These are phyloP conservation scores for Pandemis heparana DNA, from an alignment of 2,888 invertebrate genomes.

Conservation along the genomic window DNA sequence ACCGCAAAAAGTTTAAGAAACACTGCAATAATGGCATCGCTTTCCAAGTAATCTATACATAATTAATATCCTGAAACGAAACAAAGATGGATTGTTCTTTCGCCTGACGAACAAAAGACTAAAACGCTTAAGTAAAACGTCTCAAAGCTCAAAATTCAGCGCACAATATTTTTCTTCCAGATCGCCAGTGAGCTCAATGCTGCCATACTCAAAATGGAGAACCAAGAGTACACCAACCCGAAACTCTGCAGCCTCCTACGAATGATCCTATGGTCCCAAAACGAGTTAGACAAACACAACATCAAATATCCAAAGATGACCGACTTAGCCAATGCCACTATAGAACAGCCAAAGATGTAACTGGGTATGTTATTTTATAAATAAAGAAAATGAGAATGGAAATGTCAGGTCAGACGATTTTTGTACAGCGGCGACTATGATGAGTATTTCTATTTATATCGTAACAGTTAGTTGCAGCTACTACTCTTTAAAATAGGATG, in stretches of 20 bases:
- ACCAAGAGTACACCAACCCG: constrained; percentile 95
- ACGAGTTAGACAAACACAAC: constrained; percentile 97
- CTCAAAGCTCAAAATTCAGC: not conserved
- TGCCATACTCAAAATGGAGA: constrained; percentile 97
- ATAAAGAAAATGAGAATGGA: no score
- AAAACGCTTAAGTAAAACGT: not conserved
- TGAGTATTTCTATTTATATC: no score
- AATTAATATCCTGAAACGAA: no score
- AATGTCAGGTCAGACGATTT: not conserved
- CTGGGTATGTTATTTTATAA: constrained; percentile 27
- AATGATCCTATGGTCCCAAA: constrained; percentile 98
- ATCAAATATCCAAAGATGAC: constrained; percentile 98
- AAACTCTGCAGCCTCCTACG: constrained; percentile 96
- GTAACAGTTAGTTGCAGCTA: no score
- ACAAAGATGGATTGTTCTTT: no score
- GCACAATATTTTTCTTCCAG: constrained; percentile 66
- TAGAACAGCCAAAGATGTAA: constrained; percentile 88
- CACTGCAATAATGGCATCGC: no score
- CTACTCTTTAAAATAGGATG: no score
- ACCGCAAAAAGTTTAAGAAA: not conserved
- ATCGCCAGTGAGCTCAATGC: constrained; percentile 99
- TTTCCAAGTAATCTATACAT: no score
- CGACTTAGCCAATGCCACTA: constrained; percentile 93
- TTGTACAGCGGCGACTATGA: not conserved
- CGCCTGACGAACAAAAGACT: no score